Conservation (phyloP, 2,888 invertebrate species). For the Melieria omissa region DNA sequence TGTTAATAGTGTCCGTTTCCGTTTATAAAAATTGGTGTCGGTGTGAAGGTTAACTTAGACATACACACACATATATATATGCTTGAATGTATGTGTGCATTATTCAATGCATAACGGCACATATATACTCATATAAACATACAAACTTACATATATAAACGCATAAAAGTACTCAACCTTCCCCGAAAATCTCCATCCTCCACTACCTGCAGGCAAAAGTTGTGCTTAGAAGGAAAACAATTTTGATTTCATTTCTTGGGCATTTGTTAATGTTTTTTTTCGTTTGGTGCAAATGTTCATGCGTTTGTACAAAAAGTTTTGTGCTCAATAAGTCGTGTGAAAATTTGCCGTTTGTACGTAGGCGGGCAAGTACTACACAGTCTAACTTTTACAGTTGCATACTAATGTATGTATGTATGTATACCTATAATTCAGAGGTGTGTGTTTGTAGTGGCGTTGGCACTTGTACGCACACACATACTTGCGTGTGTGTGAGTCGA, state of each 20-base stretch:
- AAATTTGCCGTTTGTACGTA: conserved; percentile 59
- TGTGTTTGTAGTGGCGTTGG: background rate
- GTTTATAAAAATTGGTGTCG: too few relatives aligned
- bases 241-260: conserved; percentile 4
- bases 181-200: too few relatives aligned
- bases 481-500: background rate
- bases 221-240: background rate
- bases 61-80: background rate
- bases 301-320: too few relatives aligned
- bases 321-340: conserved; percentile 59
- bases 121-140: background rate
- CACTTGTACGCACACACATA: background rate
- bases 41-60: too few relatives aligned
- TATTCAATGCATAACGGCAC: background rate
- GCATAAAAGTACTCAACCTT: background rate
- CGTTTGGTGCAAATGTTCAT: background rate
- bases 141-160: background rate
- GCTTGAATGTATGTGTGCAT: background rate
- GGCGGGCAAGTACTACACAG: conserved; percentile 35
- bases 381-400: background rate
- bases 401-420: conserved; percentile 2
- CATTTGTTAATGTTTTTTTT: background rate
- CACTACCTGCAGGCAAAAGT: too few relatives aligned
- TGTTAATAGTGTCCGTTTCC: too few relatives aligned
- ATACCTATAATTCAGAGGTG: background rate